Percentiles rank a stretch among this genome's conserved stretches.
Conservation (phyloP, 2,888 invertebrate species). For the Apomyelois bistriatella region DNA sequence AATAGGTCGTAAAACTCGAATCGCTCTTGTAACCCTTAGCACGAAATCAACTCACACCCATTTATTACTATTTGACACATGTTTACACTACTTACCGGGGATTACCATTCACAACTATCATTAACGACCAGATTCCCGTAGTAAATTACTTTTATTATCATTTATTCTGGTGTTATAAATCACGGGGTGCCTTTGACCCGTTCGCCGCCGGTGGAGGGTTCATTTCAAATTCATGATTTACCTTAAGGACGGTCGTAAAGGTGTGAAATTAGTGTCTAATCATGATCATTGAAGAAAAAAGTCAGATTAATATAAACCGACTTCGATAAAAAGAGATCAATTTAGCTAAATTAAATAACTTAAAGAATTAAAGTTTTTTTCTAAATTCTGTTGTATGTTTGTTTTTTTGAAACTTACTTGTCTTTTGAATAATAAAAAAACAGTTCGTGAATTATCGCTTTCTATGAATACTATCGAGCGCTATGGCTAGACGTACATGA, state of each 20-base stretch:
- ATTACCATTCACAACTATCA: conserved; percentile 25
- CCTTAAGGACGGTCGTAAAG: conserved; percentile 40
- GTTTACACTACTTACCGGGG: conserved; percentile 18
- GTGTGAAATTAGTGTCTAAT: conserved; percentile 42
- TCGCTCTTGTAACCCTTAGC: conserved; percentile 1
- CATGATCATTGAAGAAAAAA: conserved; percentile 13
- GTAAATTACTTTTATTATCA: conserved; percentile 47
- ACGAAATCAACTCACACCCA: conserved; percentile 9
- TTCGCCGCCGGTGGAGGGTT: conserved; percentile 27
- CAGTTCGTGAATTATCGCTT: too few species aligned
- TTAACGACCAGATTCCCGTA: conserved; percentile 39
- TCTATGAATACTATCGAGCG: too few species aligned
- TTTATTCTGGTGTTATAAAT: conserved; percentile 37
- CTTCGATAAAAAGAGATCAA: too few species aligned
- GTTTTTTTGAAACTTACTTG: too few species aligned
- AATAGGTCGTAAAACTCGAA: conserved; percentile 3
- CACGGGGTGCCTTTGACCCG: conserved; percentile 35
- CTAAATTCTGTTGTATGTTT: too few species aligned
- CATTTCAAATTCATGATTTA: conserved; percentile 42
- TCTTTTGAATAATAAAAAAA: too few species aligned
- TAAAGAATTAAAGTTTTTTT: too few species aligned
- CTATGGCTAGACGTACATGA: too few species aligned
- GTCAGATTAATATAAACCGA: not conserved
- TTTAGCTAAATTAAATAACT: too few species aligned
- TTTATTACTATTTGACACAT: conserved; percentile 23